Base-by-base conservation (phyloP, 2,888 invertebrate species). In the Chymomyza amoena region DNA sequence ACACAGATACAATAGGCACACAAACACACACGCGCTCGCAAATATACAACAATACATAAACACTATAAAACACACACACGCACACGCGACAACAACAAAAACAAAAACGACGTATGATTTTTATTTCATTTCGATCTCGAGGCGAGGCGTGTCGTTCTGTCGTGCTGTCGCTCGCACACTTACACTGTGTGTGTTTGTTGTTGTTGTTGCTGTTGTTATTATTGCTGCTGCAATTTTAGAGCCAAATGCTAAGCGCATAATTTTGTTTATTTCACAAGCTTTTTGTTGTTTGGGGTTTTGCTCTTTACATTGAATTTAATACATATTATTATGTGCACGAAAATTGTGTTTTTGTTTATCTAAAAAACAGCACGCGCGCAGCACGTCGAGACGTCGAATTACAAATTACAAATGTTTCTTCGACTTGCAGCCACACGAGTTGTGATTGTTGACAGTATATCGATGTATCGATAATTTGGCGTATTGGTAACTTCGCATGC, bases 111-210 rank as follows among this genome's bases (percentile, higher is more conserved):
- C 54, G 54, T 54, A 54, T 20, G 54, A 54, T 25, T 57, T 25
- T 25, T 57, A 25, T 57, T 57, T 28, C 28, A 25, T 57, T 57
- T 57, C 28, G 16, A 28, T 57, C 20, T 25, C 57, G 57, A 57
- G 57, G 57, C 57, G 57, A 57, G 57, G 57, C 57, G 57, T 57
- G 57, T 20, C 57, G 57, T 57, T 54, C 54, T 57, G 57, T 20
- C 57, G 57, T 57, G 10, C 54, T 57, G 57, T 28, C 57, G 15
- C 16, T 54, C 16, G 54, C 54, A 54, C 54, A 18, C 20, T 45
- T 45, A 45, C 39, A 54, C 54, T 18, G 54, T n/a, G 15, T 20
- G 16, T 54, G n/a, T n/a, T 20, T 57, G 18, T 57, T 57, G 28
- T 15, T 57, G 20, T 25, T 20, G 57, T 57, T 57, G 20, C 6